These are phyloP conservation scores for Ornithoptera priamus DNA, from an alignment of 2,888 invertebrate genomes.

Conservation along the genomic window DNA sequence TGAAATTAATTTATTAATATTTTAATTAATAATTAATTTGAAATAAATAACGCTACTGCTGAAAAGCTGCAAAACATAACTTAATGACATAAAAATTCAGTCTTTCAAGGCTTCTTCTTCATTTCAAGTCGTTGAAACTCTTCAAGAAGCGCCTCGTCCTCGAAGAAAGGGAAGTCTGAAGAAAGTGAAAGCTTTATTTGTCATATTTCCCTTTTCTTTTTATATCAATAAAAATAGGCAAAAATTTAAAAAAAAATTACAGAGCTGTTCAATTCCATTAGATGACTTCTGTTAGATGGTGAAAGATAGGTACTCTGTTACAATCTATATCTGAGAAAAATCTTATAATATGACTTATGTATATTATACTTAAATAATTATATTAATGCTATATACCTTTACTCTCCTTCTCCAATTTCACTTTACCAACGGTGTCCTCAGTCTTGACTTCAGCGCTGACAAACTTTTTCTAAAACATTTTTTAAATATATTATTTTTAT, in stretches of 20 bases:
- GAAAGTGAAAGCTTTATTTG: constrained; percentile 4
- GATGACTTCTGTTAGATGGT: no score
- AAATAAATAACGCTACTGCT: background rate
- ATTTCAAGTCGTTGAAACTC: constrained; percentile 61
- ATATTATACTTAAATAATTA: no score
- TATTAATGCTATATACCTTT: constrained; percentile 46
- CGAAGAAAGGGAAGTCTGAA: constrained; percentile 60
- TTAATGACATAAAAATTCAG: constrained; percentile 27
- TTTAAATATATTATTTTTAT: no score
- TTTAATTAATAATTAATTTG: background rate
- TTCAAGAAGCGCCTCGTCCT: constrained; percentile 65
- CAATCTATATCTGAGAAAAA: no score
- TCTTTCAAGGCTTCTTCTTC: constrained; percentile 44
- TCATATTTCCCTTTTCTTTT: no score
- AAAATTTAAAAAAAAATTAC: no score
- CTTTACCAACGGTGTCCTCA: constrained; percentile 52
- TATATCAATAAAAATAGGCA: no score
- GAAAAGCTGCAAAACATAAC: background rate
- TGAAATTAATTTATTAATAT: background rate
- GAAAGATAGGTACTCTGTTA: no score
- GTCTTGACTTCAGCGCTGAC: constrained; percentile 44
- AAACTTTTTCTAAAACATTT: constrained; percentile 56
- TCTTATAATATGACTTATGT: no score
- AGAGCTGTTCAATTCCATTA: no score
- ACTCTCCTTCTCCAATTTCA: constrained; percentile 58